phyloP scores from a whole-genome alignment of 2,797 vertebrate genomes.

The Sylvilagus floridanus region DNA sequence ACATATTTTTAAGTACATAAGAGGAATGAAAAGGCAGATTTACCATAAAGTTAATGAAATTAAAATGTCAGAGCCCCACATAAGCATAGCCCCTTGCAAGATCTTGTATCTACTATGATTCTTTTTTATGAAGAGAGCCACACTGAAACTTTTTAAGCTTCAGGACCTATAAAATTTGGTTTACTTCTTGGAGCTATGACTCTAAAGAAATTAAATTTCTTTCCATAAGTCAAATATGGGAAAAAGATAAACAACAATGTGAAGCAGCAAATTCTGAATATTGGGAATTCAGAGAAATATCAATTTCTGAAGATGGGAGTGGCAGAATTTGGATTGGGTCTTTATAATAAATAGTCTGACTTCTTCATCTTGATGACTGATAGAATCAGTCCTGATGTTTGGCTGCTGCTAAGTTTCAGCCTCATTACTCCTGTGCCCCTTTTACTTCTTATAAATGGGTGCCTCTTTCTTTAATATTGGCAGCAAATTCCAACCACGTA shows the following conservation, averaged over 20 bases:
- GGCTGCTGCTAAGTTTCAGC: neutral
- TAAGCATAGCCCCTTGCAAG: neutral
- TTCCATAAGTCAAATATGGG: slow-evolving; percentile 9
- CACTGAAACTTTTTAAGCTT: neutral
- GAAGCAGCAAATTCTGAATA: neutral
- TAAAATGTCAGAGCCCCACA: neutral
- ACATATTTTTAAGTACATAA: neutral
- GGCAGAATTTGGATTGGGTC: neutral
- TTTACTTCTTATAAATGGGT: neutral
- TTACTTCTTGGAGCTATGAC: neutral
- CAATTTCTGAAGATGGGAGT: neutral
- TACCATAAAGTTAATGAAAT: neutral
- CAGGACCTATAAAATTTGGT: slow-evolving; percentile 32
- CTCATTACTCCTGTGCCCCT: neutral
- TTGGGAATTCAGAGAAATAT: slow-evolving; percentile 7
- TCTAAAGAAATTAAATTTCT: slow-evolving; percentile 55
- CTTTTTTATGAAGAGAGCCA: slow-evolving; percentile 1
- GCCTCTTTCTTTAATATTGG: neutral
- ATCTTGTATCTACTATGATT: neutral
- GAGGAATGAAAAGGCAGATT: neutral
- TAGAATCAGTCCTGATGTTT: neutral
- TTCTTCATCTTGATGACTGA: neutral
- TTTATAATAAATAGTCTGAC: slow-evolving; percentile 2
- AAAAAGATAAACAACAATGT: neutral
- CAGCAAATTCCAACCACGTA: neutral